phyloP scores from a whole-genome alignment of 2,797 vertebrate species.

The Pangasius krempfi region DNA sequence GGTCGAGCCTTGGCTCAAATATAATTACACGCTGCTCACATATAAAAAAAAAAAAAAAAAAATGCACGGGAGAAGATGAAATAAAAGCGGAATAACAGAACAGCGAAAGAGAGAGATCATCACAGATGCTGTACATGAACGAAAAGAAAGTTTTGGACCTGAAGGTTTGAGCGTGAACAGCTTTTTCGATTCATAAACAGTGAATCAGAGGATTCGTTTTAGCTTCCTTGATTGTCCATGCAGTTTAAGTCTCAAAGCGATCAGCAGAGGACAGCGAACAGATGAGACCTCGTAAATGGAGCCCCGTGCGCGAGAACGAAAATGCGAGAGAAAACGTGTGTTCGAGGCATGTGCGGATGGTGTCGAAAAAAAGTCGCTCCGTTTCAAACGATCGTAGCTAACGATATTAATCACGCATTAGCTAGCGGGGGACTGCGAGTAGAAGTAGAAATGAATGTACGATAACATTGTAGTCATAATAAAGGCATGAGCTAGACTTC shows the following conservation, averaged over 20 bases:
- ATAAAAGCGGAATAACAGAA: not conserved
- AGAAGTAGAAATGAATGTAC: too few species aligned
- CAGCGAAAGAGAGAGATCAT: not conserved
- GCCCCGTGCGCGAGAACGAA: not conserved
- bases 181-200: not conserved
- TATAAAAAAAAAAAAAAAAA: not conserved
- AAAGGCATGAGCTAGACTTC: not conserved
- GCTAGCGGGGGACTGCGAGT: not conserved
- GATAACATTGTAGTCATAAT: not conserved
- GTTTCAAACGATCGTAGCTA: not conserved
- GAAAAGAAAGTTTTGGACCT: not conserved
- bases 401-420: not conserved
- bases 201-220: not conserved
- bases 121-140: not conserved
- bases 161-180: not conserved
- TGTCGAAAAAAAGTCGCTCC: not conserved
- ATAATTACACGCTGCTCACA: not conserved
- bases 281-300: not conserved
- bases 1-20: not conserved
- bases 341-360: not conserved
- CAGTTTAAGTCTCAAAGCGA: conserved; percentile 31
- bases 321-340: not conserved
- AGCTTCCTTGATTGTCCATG: conserved; percentile 53
- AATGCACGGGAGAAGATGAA: too few species aligned
- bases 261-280: not conserved